These are phyloP conservation scores for Anthoscopus minutus DNA, from an alignment of 2,113 vertebrate species.

Conservation along the genomic window DNA sequence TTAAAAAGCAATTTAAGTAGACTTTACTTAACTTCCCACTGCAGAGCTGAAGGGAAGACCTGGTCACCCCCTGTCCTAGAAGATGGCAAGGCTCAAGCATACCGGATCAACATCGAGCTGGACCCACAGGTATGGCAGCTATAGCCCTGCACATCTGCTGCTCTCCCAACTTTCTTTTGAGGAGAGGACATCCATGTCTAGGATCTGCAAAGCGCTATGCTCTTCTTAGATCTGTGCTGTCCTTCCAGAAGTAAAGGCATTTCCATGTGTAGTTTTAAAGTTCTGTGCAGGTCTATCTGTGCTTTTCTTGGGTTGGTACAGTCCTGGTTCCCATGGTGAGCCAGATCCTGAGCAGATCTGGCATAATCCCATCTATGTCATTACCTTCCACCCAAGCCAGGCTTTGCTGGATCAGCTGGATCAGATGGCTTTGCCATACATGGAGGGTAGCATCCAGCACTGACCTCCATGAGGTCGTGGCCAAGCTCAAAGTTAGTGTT, in stretches of 20 bases:
- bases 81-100: conserved; percentile 84
- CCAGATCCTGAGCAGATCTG: background rate
- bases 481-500: background rate
- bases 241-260: background rate
- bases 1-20: background rate
- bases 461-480: accelerated
- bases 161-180: background rate
- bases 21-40: background rate
- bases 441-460: background rate
- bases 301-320: background rate
- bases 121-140: conserved; percentile 80
- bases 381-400: background rate
- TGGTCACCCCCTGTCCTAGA: conserved; percentile 80
- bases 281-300: background rate
- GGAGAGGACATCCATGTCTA: background rate
- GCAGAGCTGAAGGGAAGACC: conserved; percentile 81
- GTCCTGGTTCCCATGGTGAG: background rate
- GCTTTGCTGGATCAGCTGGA: background rate
- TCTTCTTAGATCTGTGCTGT: background rate
- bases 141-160: background rate
- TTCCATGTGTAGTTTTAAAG: background rate
- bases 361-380: background rate
- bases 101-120: conserved; percentile 73
- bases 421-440: accelerated
- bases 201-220: background rate